Evolutionary conservation across 2,797 vertebrate species (phyloP).

Genomic region (Rhabdophis nuchalis): DNA sequence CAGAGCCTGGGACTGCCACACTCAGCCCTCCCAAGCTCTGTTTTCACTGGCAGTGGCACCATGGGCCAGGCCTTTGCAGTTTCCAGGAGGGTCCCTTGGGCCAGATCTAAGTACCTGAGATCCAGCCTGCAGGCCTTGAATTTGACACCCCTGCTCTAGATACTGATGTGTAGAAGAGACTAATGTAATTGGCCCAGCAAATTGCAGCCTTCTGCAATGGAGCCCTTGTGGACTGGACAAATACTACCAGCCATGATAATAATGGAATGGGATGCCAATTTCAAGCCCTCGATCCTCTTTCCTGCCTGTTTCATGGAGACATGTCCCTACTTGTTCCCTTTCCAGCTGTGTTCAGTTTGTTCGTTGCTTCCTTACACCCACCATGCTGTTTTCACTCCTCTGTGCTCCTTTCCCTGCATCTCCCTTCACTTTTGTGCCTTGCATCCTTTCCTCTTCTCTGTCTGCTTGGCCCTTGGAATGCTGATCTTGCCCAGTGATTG

Average conservation of each 20-base stretch:
- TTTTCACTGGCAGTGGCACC: too few relatives aligned
- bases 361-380: not conserved
- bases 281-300: not conserved
- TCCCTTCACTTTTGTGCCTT: constrained; percentile 25
- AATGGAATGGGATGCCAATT: not conserved
- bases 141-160: not conserved
- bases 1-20: too few relatives aligned
- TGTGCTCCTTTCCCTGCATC: constrained; percentile 39
- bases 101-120: too few relatives aligned
- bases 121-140: too few relatives aligned
- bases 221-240: not conserved
- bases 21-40: too few relatives aligned
- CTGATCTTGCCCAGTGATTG: constrained; percentile 22
- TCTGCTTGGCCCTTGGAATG: constrained; percentile 33
- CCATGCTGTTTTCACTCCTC: not conserved
- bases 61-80: too few relatives aligned
- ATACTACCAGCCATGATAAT: not conserved
- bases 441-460: not conserved
- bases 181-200: not conserved
- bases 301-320: not conserved
- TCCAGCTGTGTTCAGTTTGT: not conserved
- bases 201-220: not conserved
- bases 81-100: too few relatives aligned
- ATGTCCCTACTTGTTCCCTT: not conserved
- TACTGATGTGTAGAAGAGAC: not conserved